A percentile compares a stretch with the other conserved stretches of the same genome.
These are phyloP conservation scores for Ceyx margarethae DNA, from an alignment of 2,113 vertebrate species.

Conservation along the genomic window DNA sequence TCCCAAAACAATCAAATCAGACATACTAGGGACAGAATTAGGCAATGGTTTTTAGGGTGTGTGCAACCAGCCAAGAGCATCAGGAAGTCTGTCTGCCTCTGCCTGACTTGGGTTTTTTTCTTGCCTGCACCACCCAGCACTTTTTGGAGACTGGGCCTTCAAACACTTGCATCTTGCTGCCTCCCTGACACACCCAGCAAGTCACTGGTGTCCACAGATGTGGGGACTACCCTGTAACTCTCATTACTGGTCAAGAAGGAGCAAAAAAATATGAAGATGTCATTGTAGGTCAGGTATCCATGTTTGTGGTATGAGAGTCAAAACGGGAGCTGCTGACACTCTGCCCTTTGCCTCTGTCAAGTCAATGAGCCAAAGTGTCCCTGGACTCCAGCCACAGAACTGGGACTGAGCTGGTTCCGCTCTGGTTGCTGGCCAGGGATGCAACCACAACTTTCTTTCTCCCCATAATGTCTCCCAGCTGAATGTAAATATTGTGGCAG, in stretches of 20 bases:
- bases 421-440: background rate
- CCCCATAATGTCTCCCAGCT: background rate
- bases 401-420: background rate
- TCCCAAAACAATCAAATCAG: constrained; percentile 20
- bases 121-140: background rate
- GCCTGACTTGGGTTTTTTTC: background rate
- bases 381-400: background rate
- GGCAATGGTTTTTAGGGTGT: background rate
- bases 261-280: background rate
- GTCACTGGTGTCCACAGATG: background rate
- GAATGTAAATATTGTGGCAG: background rate
- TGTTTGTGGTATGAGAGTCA: background rate
- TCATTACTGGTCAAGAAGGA: background rate
- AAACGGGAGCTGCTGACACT: constrained; percentile 22
- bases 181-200: background rate
- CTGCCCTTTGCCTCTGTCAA: background rate
- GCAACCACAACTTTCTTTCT: background rate
- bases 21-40: background rate
- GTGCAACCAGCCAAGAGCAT: background rate
- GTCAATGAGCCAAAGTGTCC: background rate
- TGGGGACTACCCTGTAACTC: background rate
- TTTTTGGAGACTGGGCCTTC: background rate
- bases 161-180: background rate
- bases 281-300: background rate
- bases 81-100: background rate